These are phyloP conservation scores for Asarcornis scutulata DNA, from an alignment of 2,113 vertebrate species.

Conservation along the genomic window DNA sequence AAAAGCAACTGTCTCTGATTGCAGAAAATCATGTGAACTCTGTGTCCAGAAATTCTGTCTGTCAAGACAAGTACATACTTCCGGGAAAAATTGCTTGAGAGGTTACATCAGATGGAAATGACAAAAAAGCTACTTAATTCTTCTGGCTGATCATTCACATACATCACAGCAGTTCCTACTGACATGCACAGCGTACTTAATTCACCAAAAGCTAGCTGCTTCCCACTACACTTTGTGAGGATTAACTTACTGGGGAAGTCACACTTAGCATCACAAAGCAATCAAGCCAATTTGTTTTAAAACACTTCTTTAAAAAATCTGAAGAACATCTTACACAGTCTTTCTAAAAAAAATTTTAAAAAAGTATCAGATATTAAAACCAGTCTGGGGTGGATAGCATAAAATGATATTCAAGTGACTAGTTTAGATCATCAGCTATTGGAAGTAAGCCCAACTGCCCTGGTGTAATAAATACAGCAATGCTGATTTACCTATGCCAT, in stretches of 20 bases:
- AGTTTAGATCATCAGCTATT: neutral
- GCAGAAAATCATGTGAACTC: slow-evolving; percentile 24
- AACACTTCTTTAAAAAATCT: neutral
- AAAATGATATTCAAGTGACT: neutral
- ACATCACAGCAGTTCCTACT: slow-evolving; percentile 83
- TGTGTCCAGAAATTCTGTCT: neutral
- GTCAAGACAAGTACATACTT: slow-evolving; percentile 25
- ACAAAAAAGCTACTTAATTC: slow-evolving; percentile 86
- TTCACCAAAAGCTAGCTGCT: slow-evolving; percentile 55
- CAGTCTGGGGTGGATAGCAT: neutral
- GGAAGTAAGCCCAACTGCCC: neutral
- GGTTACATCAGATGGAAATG: slow-evolving; percentile 81
- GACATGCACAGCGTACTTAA: slow-evolving; percentile 77
- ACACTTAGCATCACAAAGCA: neutral
- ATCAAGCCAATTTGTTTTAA: neutral
- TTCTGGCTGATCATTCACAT: slow-evolving; percentile 84
- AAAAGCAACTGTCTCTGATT: slow-evolving; percentile 16
- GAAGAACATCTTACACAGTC: neutral
- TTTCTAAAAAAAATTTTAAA: neutral
- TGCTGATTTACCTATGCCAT: neutral
- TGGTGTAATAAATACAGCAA: neutral
- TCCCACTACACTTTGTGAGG: neutral
- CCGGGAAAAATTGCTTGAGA: slow-evolving; percentile 83
- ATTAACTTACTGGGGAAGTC: neutral
- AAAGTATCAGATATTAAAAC: neutral